These are phyloP conservation scores for Brotogeris chrysoptera DNA, from an alignment of 2,797 vertebrate genomes.

Conservation along the genomic window DNA sequence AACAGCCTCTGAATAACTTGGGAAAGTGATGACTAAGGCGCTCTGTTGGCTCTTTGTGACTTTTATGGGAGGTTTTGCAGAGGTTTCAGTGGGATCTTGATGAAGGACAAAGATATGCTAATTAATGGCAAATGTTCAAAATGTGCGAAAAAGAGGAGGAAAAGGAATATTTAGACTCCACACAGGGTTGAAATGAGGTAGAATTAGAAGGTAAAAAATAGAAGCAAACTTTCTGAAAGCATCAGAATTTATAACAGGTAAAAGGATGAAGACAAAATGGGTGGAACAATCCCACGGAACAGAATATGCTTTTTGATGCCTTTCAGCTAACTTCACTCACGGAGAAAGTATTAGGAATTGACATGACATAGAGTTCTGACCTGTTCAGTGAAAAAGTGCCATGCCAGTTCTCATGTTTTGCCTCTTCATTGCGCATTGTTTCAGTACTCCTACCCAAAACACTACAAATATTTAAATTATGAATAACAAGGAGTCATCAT, in stretches of 20 bases:
- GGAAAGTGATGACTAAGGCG: slow-evolving; percentile 1
- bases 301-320: background rate
- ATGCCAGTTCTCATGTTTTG: background rate
- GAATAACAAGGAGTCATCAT: slow-evolving; percentile 32
- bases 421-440: background rate
- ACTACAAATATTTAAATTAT: slow-evolving; percentile 52
- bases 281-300: background rate
- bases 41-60: background rate
- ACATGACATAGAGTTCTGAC: background rate
- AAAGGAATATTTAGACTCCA: background rate
- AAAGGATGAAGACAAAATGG: background rate
- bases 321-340: background rate
- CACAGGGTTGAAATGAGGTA: background rate
- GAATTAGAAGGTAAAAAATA: background rate
- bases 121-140: background rate
- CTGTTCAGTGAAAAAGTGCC: background rate
- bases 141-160: background rate
- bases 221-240: background rate
- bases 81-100: background rate
- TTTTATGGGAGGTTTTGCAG: background rate
- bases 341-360: background rate
- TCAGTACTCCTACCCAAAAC: background rate
- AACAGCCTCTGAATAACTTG: background rate
- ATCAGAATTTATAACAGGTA: background rate
- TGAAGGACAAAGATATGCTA: background rate